Evolutionary conservation across 2,113 vertebrate species (phyloP).

Genomic region (Gasterosteus aculeatus): DNA sequence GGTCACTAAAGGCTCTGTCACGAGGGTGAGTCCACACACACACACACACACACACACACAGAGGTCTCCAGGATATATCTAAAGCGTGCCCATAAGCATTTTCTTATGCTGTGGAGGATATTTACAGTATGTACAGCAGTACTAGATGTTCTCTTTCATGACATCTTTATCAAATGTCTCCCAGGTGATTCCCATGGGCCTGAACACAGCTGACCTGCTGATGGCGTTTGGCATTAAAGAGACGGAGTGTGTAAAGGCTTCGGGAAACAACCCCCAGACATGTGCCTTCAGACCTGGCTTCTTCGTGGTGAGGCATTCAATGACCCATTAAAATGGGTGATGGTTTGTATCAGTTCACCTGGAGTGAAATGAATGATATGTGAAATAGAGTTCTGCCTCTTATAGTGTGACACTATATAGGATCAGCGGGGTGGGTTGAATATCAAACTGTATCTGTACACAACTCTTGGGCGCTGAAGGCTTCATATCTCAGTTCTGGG

Average conservation of each 20-base stretch:
- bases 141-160: neutral
- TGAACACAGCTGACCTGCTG: slow-evolving; percentile 59
- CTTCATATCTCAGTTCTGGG: neutral
- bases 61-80: neutral
- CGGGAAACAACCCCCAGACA: slow-evolving; percentile 40
- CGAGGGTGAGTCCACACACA: slow-evolving; percentile 42
- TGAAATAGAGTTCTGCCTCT: neutral
- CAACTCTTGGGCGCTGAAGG: neutral
- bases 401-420: neutral
- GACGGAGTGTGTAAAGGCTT: slow-evolving; percentile 64
- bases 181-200: slow-evolving; percentile 59
- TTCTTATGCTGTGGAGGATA: neutral
- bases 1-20: slow-evolving; percentile 52
- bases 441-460: neutral
- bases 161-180: neutral
- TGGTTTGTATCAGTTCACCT: neutral
- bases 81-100: neutral
- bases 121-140: neutral
- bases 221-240: slow-evolving; percentile 69
- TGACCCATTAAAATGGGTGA: neutral
- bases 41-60: neutral
- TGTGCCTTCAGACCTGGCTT: slow-evolving; percentile 62
- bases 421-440: neutral
- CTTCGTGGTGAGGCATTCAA: slow-evolving; percentile 66
- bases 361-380: neutral